Base-by-base conservation (phyloP, 2,888 invertebrate genomes). In the Melinopterus prodromus region DNA sequence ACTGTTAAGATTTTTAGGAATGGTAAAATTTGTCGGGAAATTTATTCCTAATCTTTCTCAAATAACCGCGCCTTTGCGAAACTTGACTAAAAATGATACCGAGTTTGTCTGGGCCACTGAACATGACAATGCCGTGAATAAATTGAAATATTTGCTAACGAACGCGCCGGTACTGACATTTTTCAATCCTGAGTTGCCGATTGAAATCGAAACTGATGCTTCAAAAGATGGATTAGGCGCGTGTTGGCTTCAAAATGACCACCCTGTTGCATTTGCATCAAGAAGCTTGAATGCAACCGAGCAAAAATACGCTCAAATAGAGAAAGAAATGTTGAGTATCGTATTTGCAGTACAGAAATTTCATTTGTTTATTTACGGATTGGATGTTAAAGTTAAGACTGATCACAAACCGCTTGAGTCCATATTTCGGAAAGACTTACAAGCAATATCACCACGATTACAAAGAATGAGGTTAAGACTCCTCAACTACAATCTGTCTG, bases 361-460 rank as follows among this genome's bases (percentile, higher is more conserved):
- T 83, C 86, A 87, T 83, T 85, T 85, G 70, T 86, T 83, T 82
- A 82, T 85, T 15, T 87, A 82, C 80, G 86, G 84, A 16, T 78
- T 79, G 12, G 53, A 53, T 15, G 77, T 86, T 6, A 81, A 71
- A n/a, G 84, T 87, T 2, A 80, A 86, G 72, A 84, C 82, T 36
- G 87, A 88, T 80, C 86, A 88, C 76, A 86, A 86, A 78, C 87
- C 86, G 0, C 79, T 87, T 14, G 86, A 84, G 71, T 12, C 84
- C n/a, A 83, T 87, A 76, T 85, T 86, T 80, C 83, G 84, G 80
- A 85, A 85, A 81, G 77, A 83, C 77, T 80, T 86, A 9, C 79
- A 80, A 70, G 78, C 82, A 53, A 80, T 83, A 16, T 84, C 86
- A 12, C 79, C 83, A 6, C 77, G 86, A 71, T 80, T 87, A 70